Conservation (phyloP, 2,888 invertebrate genomes). For the Lypha dubia region DNA sequence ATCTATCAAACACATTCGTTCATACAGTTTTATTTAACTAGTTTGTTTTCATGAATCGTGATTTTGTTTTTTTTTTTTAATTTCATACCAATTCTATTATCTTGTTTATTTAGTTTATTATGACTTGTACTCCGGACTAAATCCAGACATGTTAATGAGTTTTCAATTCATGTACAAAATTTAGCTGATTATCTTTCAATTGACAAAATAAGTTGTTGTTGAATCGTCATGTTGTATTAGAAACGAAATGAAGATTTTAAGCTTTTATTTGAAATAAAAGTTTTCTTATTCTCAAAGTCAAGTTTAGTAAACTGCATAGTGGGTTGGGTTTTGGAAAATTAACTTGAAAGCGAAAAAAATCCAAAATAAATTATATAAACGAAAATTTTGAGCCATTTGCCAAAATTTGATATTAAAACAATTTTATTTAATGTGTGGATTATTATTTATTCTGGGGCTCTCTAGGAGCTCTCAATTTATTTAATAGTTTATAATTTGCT, state of each 20-base stretch:
- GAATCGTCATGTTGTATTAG: neutral
- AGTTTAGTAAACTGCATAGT: too few species aligned
- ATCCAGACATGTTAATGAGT: neutral
- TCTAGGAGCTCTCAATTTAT: too few species aligned
- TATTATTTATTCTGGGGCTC: too few species aligned
- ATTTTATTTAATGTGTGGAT: too few species aligned
- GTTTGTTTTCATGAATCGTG: slow-evolving; percentile 31
- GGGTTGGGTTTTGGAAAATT: too few species aligned
- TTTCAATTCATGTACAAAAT: slow-evolving; percentile 3
- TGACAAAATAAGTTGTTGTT: slow-evolving; percentile 27
- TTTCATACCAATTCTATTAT: neutral
- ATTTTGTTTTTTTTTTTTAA: slow-evolving; percentile 23
- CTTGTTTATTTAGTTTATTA: slow-evolving; percentile 50
- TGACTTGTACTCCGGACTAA: slow-evolving; percentile 1
- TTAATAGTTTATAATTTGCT: too few species aligned
- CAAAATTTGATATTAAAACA: too few species aligned
- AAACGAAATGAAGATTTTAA: slow-evolving; percentile 3
- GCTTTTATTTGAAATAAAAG: too few species aligned
- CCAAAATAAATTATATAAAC: too few species aligned
- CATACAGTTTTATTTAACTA: slow-evolving; percentile 20
- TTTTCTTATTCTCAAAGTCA: too few species aligned
- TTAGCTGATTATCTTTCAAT: neutral
- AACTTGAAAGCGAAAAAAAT: too few species aligned
- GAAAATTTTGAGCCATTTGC: too few species aligned
- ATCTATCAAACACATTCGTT: neutral